These are phyloP conservation scores for Caenorhabditis tropicalis DNA, from an alignment of 1,140 invertebrate genomes.

Conservation along the genomic window DNA sequence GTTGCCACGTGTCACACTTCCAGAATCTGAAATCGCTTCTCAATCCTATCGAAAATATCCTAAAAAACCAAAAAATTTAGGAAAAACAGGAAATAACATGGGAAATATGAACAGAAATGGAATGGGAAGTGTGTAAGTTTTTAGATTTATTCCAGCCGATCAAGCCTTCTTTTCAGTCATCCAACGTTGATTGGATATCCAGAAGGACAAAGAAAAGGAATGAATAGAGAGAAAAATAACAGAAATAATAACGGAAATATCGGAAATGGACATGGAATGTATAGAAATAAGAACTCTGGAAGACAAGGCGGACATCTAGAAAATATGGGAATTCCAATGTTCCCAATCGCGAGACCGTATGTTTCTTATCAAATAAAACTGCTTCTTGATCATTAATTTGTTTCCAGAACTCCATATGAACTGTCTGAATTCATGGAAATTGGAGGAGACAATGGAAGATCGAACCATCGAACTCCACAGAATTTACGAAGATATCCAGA, in stretches of 20 bases:
- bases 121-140: neutral
- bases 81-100: neutral
- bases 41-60: slow-evolving; percentile 36
- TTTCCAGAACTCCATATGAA: neutral
- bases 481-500: slow-evolving; percentile 20
- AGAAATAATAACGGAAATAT: slow-evolving; percentile 2
- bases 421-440: neutral
- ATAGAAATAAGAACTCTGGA: neutral
- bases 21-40: neutral
- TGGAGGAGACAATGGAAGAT: neutral
- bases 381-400: neutral
- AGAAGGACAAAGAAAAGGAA: neutral
- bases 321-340: neutral
- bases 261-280: neutral
- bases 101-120: neutral
- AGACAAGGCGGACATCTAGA: slow-evolving; percentile 16
- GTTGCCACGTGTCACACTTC: slow-evolving; percentile 23
- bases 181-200: slow-evolving; percentile 31
- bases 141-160: neutral
- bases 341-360: slow-evolving; percentile 22
- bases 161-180: neutral
- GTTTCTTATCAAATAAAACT: neutral
- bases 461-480: neutral
- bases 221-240: neutral
- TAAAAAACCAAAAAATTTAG: neutral